Evolutionary conservation across 30 jellyfish, hydroid and myxozoan genomes (phyloP).

Genomic region (Phacellophora camtschatica): DNA sequence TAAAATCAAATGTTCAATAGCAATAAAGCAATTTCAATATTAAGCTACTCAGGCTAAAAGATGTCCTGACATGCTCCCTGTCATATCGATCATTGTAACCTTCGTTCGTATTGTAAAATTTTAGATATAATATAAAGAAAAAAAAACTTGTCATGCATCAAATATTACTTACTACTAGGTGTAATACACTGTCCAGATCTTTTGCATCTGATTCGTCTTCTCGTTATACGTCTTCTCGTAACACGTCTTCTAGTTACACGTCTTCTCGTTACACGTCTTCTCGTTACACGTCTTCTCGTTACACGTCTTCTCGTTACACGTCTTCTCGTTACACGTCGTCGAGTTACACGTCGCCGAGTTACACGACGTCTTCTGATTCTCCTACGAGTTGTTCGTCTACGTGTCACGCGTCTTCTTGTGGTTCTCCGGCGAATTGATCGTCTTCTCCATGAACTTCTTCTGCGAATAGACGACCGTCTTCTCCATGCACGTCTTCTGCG

Average conservation of each 20-base stretch:
- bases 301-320: neutral
- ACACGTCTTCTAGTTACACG: neutral
- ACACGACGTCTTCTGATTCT: neutral
- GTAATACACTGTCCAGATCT: too few relatives aligned
- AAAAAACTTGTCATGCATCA: too few relatives aligned
- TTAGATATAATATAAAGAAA: too few relatives aligned
- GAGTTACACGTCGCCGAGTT: neutral
- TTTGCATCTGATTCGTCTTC: too few relatives aligned
- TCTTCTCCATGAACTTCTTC: neutral
- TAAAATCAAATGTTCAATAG: neutral
- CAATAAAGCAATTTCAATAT: neutral
- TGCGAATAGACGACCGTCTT: neutral
- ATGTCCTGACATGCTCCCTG: too few relatives aligned
- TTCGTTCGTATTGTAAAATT: too few relatives aligned
- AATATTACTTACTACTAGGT: too few relatives aligned
- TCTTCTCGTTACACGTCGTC: slow-evolving; percentile 1
- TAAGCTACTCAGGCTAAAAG: neutral
- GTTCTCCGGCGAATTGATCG: neutral
- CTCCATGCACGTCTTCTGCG: neutral
- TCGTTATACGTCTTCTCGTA: neutral
- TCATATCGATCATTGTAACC: too few relatives aligned
- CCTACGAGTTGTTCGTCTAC: neutral
- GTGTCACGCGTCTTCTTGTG: too few relatives aligned
- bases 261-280: too few relatives aligned
- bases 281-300: neutral